Evolutionary conservation across 2,113 vertebrate genomes (phyloP), one percentile per base, ranked within the genome.

Genomic region (Cynocephalus volans): DNA sequence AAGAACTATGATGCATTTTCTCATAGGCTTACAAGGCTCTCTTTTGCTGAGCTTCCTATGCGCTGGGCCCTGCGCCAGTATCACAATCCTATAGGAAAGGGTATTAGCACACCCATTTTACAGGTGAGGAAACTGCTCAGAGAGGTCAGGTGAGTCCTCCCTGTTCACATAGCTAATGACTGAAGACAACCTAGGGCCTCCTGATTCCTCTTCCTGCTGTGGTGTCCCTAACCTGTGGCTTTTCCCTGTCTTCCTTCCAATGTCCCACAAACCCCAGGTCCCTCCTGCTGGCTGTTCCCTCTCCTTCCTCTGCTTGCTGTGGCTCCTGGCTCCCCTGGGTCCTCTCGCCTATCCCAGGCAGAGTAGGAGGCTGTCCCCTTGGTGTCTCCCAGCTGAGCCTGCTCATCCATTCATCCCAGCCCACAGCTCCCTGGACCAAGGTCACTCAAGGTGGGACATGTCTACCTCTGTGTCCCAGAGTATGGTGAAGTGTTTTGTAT

Each of bases 61-160:
- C 58, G 41, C 19, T 0, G 5, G 11, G 15, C 15, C 58, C 58
- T 33, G 24, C 2, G 5, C 36, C 21, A 8, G 5, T 24, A 33
- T n/a, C 56, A 50, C 24, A 28, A 12, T 60, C 14, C 5, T 2
- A 1, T 3, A 60, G 33, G 19, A 88, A n/a, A 21, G 31, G 50
- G 17, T 23, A 45, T 56, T 69, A 13, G 31, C 1, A 6, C 0
- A 1, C 6, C 64, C 67, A 52, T 36, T 80, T 17, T 28, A 52
- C 11, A 81, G n/a, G 72, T 2, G 33, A 64, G 23, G 8, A 50
- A 85, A 69, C 24, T 7, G 31, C 79, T 48, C 75, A 60, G 41
- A 77, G 45, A 83, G 33, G 45, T 45, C 6, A 14, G 60, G 54
- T 21, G 28, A 82, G 23, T 18, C 41, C 21, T 5, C 26, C 31